Evolutionary conservation across 2,888 invertebrate genomes (phyloP).

Genomic region (Mellilla xanthometata): DNA sequence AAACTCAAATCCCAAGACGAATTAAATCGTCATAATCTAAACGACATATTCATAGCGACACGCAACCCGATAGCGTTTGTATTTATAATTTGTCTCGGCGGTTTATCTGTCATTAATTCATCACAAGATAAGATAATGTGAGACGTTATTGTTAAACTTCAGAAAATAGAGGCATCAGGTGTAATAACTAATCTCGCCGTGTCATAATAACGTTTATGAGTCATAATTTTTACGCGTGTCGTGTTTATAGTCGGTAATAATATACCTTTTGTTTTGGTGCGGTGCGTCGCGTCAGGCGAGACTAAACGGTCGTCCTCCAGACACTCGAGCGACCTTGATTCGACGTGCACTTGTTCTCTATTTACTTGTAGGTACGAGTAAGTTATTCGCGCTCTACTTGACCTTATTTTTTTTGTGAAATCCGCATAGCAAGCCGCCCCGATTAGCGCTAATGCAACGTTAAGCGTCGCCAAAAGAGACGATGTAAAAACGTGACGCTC

Average conservation of each 20-base stretch:
- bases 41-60: not conserved
- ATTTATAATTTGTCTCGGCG: conserved; percentile 1
- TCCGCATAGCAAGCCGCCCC: conserved; percentile 12
- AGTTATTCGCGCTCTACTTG: conserved; percentile 18
- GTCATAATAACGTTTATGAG: conserved; percentile 21
- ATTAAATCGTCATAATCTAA: not conserved
- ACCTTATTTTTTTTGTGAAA: conserved; percentile 19
- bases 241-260: conserved; percentile 22
- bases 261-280: conserved; percentile 38
- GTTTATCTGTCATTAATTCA: not conserved
- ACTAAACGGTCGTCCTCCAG: conserved; percentile 48
- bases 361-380: conserved; percentile 10
- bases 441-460: conserved; percentile 15
- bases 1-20: too few relatives aligned
- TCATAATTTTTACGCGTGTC: conserved; percentile 23
- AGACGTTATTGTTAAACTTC: conserved; percentile 5
- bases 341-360: conserved; percentile 38
- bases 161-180: conserved; percentile 13
- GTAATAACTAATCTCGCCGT: conserved; percentile 18
- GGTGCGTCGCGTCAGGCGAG: conserved; percentile 29
- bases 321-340: conserved; percentile 46
- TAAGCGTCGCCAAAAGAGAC: conserved; percentile 16
- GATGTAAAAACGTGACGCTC: conserved; percentile 18
- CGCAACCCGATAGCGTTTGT: not conserved
- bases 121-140: conserved; percentile 6